Conservation (phyloP, 1,140 invertebrate genomes). For the Hermetia illucens region DNA sequence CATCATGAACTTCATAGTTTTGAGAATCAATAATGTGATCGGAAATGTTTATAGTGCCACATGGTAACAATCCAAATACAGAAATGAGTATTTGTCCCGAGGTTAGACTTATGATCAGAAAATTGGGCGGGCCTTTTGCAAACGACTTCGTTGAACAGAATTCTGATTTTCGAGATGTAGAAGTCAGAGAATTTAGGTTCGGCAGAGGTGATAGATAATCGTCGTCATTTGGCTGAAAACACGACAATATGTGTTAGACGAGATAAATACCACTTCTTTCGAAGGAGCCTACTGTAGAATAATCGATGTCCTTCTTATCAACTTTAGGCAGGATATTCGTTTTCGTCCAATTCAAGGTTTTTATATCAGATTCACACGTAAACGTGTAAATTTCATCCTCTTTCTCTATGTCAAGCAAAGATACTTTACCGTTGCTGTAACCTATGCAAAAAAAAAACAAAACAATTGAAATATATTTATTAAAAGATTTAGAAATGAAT, state of each 20-base stretch:
- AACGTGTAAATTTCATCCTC: slow-evolving; percentile 63
- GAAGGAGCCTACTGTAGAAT: neutral
- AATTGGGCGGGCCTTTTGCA: slow-evolving; percentile 55
- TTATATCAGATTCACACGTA: slow-evolving; percentile 38
- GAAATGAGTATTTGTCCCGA: slow-evolving; percentile 57
- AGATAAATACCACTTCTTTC: neutral
- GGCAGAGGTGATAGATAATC: slow-evolving; percentile 37
- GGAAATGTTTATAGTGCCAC: slow-evolving; percentile 51
- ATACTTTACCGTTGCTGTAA: slow-evolving; percentile 52
- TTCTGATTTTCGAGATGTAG: slow-evolving; percentile 35
- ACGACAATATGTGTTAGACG: neutral
- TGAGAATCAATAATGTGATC: slow-evolving; percentile 36
- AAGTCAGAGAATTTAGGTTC: slow-evolving; percentile 28
- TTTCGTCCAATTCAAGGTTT: slow-evolving; percentile 39
- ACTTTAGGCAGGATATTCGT: slow-evolving; percentile 29
- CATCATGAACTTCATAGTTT: slow-evolving; percentile 41
- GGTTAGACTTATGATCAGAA: slow-evolving; percentile 64
- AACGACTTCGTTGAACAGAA: slow-evolving; percentile 48
- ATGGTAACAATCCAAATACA: slow-evolving; percentile 72
- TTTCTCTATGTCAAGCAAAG: slow-evolving; percentile 76
- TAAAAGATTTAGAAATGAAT: slow-evolving; percentile 7
- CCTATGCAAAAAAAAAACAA: slow-evolving; percentile 32
- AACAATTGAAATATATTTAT: slow-evolving; percentile 5
- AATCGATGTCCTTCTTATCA: slow-evolving; percentile 28
- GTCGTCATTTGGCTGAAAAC: slow-evolving; percentile 36